These are phyloP conservation scores for Drosophila borborema DNA, from an alignment of 2,888 invertebrate genomes.

Conservation along the genomic window DNA sequence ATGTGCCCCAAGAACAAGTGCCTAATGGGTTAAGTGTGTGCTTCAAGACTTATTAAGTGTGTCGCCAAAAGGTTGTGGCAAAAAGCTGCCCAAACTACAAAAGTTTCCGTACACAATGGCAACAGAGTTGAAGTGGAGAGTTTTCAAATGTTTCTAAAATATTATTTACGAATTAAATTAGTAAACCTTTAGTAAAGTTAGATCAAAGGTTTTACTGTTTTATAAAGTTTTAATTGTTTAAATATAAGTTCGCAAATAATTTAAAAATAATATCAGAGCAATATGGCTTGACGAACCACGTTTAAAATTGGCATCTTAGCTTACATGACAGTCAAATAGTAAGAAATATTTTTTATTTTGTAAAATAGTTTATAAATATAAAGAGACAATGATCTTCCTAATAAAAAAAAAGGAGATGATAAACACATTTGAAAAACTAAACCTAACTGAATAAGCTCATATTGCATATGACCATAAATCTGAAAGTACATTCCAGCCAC, in stretches of 20 bases:
- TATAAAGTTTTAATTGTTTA: not conserved
- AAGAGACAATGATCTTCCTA: not conserved
- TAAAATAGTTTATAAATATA: not conserved
- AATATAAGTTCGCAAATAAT: not conserved
- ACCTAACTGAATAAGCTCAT: not conserved
- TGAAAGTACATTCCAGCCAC: not conserved
- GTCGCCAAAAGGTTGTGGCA: slow-evolving; percentile 31
- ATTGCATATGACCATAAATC: slow-evolving; percentile 17
- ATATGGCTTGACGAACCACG: not conserved
- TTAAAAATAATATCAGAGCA: not conserved
- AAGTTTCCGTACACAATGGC: slow-evolving; percentile 36
- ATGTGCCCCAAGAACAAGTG: slow-evolving; percentile 24
- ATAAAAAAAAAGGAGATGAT: not conserved
- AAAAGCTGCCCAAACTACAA: slow-evolving; percentile 42
- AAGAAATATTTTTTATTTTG: not conserved
- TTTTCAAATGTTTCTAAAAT: slow-evolving; percentile 8
- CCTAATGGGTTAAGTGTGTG: slow-evolving; percentile 50
- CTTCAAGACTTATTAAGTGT: slow-evolving; percentile 25
- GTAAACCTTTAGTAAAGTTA: slow-evolving; percentile 14
- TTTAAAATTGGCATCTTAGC: not conserved
- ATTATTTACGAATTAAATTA: slow-evolving; percentile 37
- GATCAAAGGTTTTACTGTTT: slow-evolving; percentile 32
- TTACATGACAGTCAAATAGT: not conserved
- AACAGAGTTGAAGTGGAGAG: slow-evolving; percentile 3
- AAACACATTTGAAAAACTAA: no score